Evolutionary conservation across 1,140 invertebrate species (phyloP), one percentile per base, ranked within the genome.

Genomic region (Meteorus sp.): DNA sequence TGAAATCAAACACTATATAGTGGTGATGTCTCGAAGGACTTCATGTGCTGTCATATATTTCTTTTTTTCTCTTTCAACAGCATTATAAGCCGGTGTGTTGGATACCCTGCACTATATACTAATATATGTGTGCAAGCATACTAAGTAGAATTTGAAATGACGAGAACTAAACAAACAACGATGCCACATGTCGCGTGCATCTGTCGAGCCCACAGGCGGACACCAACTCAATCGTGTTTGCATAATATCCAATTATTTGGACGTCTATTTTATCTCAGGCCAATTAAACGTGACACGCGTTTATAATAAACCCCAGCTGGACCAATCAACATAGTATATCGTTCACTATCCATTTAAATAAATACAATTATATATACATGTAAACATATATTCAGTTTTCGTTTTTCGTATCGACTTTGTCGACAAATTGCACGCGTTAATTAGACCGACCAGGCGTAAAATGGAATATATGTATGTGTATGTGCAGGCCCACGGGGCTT

Each of bases 1-100:
- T 67, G 68, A 70, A 70, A 67, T 70, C 68, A 70, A 70, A 70
- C 68, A 70, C 62, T 57, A 59, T n/a, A n/a, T n/a, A n/a, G n/a
- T n/a, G n/a, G n/a, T 50, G 51, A 54, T 27, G 53, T 27, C 25
- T 51, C 47, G 23, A 3, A 2, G 25, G 22, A 37, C 52, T 25
- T 27, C n/a, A n/a, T n/a, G n/a, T n/a, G n/a, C n/a, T n/a, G n/a
- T n/a, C n/a, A n/a, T n/a, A n/a, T n/a, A n/a, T n/a, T n/a, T n/a
- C n/a, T n/a, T n/a, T n/a, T n/a, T 43, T 55, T 43, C 20, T 43
- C 15, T 43, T 55, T 55, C 9, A 23, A 19, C 35, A 15, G 27
- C 13, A 25, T 13, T 25, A 27, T 47, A n/a, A n/a, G n/a, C n/a
- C n/a, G n/a, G n/a, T n/a, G n/a, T n/a, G n/a, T 47, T 44, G 22